Percentiles rank a stretch among this genome's conserved stretches.
These are phyloP conservation scores for Lymantria monacha DNA, from an alignment of 2,888 invertebrate species.

Conservation along the genomic window DNA sequence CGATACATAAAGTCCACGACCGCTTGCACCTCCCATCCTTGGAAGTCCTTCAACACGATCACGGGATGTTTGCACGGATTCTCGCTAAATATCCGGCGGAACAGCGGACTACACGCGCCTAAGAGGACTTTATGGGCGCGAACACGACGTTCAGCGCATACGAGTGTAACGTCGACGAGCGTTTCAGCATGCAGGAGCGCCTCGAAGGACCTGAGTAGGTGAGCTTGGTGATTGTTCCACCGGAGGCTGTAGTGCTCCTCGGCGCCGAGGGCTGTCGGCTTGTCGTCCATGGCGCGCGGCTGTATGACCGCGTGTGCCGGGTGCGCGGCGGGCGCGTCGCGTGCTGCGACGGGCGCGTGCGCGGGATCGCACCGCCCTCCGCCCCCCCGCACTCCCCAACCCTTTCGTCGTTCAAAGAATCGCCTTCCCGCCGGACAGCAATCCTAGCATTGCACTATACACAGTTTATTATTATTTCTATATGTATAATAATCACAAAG, in stretches of 20 bases:
- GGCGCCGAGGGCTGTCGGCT: slow-evolving; percentile 62
- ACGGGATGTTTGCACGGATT: slow-evolving; percentile 97
- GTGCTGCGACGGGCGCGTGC: slow-evolving; percentile 64
- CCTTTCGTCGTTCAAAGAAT: slow-evolving; percentile 70
- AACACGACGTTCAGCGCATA: slow-evolving; percentile 92
- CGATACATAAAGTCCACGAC: slow-evolving; percentile 97
- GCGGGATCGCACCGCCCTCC: slow-evolving; percentile 70
- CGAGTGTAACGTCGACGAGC: slow-evolving; percentile 94
- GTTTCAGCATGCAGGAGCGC: slow-evolving; percentile 93
- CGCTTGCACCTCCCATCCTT: slow-evolving; percentile 93
- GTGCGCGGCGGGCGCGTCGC: slow-evolving; percentile 29
- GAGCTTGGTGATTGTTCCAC: slow-evolving; percentile 96
- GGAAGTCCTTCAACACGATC: slow-evolving; percentile 94
- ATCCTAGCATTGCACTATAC: slow-evolving; percentile 60
- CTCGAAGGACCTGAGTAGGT: slow-evolving; percentile 93
- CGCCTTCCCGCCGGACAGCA: slow-evolving; percentile 61
- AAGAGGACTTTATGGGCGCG: slow-evolving; percentile 96
- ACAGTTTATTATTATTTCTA: slow-evolving; percentile 11
- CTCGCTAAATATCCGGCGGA: slow-evolving; percentile 93
- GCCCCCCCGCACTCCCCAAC: slow-evolving; percentile 69
- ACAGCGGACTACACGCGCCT: slow-evolving; percentile 94
- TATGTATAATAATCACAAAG: slow-evolving; percentile 36
- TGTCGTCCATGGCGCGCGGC: slow-evolving; percentile 76
- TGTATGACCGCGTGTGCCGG: slow-evolving; percentile 61
- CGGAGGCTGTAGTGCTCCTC: slow-evolving; percentile 94